A percentile compares a stretch with the other conserved stretches of the same genome.
phyloP scores from a whole-genome alignment of 2,888 invertebrate species.

The Melanchra persicariae region DNA sequence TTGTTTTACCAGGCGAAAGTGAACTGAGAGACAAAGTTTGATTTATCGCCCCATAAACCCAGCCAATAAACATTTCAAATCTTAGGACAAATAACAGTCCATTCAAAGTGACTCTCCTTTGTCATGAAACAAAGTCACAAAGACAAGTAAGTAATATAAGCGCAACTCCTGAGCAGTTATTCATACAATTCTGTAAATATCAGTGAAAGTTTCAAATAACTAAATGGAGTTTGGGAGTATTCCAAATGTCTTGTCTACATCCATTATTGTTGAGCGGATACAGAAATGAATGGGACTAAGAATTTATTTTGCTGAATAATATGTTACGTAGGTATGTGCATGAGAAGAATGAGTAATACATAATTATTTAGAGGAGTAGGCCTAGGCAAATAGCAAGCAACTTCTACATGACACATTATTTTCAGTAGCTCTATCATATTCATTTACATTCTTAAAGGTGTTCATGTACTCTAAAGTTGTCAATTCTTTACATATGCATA shows the following conservation, averaged over 20 bases:
- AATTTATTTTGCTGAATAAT: constrained; percentile 18
- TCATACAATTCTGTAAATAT: constrained; percentile 41
- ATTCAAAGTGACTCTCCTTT: constrained; percentile 50
- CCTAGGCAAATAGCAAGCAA: too few relatives aligned
- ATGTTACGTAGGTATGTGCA: constrained; percentile 11
- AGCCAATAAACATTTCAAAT: constrained; percentile 43
- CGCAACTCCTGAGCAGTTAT: constrained; percentile 28
- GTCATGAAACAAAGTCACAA: constrained; percentile 36
- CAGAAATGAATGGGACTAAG: constrained; percentile 33
- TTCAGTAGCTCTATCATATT: background rate
- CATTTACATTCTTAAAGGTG: too few relatives aligned
- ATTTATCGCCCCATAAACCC: constrained; percentile 48
- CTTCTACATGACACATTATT: background rate
- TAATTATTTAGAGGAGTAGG: too few relatives aligned
- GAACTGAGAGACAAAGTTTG: constrained; percentile 29
- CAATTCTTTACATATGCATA: too few relatives aligned
- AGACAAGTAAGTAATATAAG: too few relatives aligned
- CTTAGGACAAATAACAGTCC: constrained; percentile 32
- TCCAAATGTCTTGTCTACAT: constrained; percentile 55
- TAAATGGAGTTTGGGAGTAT: constrained; percentile 47
- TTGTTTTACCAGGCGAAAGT: constrained; percentile 36
- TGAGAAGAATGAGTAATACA: background rate
- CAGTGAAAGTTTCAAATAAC: constrained; percentile 55
- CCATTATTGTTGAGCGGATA: constrained; percentile 28
- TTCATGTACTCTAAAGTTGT: too few relatives aligned